A percentile compares a stretch with the other conserved stretches of the same genome.
These are phyloP conservation scores for Bacillus rossius DNA, from an alignment of 1,140 invertebrate species.

Conservation along the genomic window DNA sequence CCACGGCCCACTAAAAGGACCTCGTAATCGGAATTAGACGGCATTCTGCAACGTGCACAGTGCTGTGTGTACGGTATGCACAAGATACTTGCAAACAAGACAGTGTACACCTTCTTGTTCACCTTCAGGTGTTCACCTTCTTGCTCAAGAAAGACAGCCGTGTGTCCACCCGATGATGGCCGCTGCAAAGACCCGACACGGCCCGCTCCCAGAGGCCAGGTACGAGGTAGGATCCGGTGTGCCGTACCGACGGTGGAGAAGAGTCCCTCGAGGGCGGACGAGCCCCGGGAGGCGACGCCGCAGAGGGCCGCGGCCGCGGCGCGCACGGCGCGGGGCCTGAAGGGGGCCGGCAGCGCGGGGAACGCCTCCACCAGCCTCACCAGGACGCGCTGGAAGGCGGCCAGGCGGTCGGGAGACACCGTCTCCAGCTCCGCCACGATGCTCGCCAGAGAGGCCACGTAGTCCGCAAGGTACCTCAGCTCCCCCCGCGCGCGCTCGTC, in stretches of 20 bases:
- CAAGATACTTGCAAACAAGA: too few relatives aligned
- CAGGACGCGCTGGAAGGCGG: slow-evolving; percentile 33
- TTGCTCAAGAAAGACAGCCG: too few relatives aligned
- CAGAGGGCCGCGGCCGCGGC: slow-evolving; percentile 39
- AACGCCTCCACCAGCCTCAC: slow-evolving; percentile 44
- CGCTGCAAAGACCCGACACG: too few relatives aligned
- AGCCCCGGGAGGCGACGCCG: slow-evolving; percentile 34
- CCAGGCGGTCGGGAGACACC: slow-evolving; percentile 39
- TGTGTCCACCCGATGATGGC: too few relatives aligned
- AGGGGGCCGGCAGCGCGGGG: slow-evolving; percentile 35
- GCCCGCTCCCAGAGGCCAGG: too few relatives aligned
- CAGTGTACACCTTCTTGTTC: too few relatives aligned
- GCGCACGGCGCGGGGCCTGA: slow-evolving; percentile 30
- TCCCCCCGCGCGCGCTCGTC: slow-evolving; percentile 20
- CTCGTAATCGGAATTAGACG: too few relatives aligned
- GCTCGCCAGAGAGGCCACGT: slow-evolving; percentile 37
- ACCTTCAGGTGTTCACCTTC: too few relatives aligned
- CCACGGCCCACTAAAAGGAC: too few relatives aligned
- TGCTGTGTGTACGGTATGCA: too few relatives aligned
- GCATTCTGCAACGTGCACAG: too few relatives aligned
- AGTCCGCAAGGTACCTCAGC: slow-evolving; percentile 18
- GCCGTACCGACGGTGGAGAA: slow-evolving; percentile 38
- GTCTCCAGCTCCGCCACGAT: slow-evolving; percentile 35
- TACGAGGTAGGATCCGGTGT: too few relatives aligned
- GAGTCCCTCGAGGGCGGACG: slow-evolving; percentile 33